Conservation (phyloP, 2,797 vertebrate genomes). For the Sebastiscus albofasciatus region DNA sequence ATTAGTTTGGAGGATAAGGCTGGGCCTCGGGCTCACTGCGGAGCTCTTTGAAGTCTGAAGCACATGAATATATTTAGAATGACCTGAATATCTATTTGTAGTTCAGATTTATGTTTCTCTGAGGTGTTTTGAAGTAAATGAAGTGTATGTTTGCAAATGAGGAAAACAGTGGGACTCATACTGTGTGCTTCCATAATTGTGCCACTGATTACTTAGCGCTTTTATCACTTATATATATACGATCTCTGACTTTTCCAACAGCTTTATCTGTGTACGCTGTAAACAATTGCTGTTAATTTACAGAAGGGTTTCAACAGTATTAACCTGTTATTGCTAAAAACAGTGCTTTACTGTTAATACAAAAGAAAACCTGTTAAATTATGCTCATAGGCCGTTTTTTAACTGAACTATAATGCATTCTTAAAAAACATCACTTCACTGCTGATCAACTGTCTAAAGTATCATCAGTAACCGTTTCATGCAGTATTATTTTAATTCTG, state of each 20-base stretch:
- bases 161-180: neutral
- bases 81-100: conserved; percentile 43
- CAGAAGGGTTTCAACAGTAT: too few species aligned
- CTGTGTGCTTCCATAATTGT: neutral
- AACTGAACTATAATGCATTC: too few species aligned
- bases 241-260: neutral
- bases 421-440: too few species aligned
- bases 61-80: conserved; percentile 50
- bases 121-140: neutral
- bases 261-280: neutral
- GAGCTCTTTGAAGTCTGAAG: conserved; percentile 44
- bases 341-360: too few species aligned
- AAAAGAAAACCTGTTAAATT: too few species aligned
- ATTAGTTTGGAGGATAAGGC: conserved; percentile 12
- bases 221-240: neutral
- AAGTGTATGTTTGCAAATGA: neutral
- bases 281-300: too few species aligned
- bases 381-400: too few species aligned
- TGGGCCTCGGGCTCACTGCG: neutral
- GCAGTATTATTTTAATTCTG: too few species aligned
- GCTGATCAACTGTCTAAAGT: too few species aligned
- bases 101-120: neutral
- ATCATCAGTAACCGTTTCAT: too few species aligned
- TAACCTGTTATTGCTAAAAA: too few species aligned
- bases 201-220: neutral